Conservation (phyloP, 2,888 invertebrate genomes). For the Drosophila suboccidentalis region DNA sequence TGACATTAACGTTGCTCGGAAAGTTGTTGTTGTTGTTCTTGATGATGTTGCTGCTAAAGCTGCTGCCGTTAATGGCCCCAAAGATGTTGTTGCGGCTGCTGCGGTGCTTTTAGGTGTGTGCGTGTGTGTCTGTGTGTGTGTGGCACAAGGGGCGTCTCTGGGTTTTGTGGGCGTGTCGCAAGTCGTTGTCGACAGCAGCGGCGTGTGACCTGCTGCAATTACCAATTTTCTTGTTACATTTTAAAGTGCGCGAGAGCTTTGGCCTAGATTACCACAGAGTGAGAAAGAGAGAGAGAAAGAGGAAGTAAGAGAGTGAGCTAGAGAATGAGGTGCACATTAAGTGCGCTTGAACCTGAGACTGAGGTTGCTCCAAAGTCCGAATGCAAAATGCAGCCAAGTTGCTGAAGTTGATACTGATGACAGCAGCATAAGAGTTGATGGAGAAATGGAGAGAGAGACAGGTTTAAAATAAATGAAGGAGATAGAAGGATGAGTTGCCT, state of each 20-base stretch:
- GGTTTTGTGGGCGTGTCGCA: constrained; percentile 37
- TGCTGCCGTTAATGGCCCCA: constrained; percentile 53
- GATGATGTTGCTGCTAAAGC: constrained; percentile 34
- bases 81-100: constrained; percentile 72
- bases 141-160: constrained; percentile 24
- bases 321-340: constrained; percentile 58
- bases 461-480: background rate
- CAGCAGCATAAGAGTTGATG: constrained; percentile 46
- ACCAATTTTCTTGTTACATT: constrained; percentile 76
- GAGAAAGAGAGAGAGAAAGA: background rate
- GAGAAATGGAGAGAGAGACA: background rate
- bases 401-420: constrained; percentile 48
- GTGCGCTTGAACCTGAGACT: constrained; percentile 58
- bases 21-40: constrained; percentile 29
- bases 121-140: constrained; percentile 19
- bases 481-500: background rate
- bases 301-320: background rate
- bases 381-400: constrained; percentile 49
- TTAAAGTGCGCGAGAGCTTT: constrained; percentile 54
- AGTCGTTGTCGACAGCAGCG: constrained; percentile 54
- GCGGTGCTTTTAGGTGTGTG: constrained; percentile 48
- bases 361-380: constrained; percentile 55
- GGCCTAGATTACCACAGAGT: constrained; percentile 33
- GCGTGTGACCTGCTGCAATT: constrained; percentile 75
- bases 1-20: constrained; percentile 62